Percentiles rank a stretch among this genome's conserved stretches.
Conservation (phyloP, 2,888 invertebrate genomes). For the Chironomus tentans region DNA sequence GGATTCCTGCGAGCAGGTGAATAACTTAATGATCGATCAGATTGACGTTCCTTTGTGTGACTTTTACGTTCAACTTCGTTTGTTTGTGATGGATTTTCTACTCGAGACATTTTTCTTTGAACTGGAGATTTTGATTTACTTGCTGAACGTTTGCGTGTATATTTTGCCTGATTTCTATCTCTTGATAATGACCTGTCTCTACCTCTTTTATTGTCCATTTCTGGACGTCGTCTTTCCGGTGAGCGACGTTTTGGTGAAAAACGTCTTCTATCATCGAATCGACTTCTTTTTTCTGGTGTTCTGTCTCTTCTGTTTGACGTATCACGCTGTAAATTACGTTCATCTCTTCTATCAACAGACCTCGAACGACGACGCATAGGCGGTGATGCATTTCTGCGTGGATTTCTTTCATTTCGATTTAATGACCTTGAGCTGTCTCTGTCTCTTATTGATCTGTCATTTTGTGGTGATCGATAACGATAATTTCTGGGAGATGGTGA, state of each 20-base stretch:
- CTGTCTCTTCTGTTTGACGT: conserved; percentile 9
- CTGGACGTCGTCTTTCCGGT: background rate
- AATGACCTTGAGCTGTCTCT: background rate
- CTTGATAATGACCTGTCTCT: conserved; percentile 26
- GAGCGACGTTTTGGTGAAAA: conserved; percentile 6
- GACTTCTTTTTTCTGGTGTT: conserved; percentile 23
- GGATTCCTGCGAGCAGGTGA: conserved; percentile 60
- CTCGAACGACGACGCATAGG: conserved; percentile 22
- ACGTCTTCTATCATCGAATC: conserved; percentile 12
- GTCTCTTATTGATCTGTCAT: too few relatives aligned
- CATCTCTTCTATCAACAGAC: background rate
- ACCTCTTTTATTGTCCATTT: conserved; percentile 3
- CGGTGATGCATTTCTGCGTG: background rate
- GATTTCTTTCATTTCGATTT: background rate
- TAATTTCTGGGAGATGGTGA: too few relatives aligned
- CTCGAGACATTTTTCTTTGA: conserved; percentile 25
- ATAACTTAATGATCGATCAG: conserved; percentile 49
- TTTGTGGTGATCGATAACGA: too few relatives aligned
- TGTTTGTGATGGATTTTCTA: conserved; percentile 28
- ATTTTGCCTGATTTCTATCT: conserved; percentile 18
- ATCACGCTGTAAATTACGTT: background rate
- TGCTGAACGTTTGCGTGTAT: conserved; percentile 27
- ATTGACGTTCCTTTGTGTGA: conserved; percentile 29
- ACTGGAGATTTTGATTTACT: conserved; percentile 29
- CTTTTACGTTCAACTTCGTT: conserved; percentile 29